Evolutionary conservation across 2,113 vertebrate species (phyloP).

Genomic region (Corydoras maculifer): DNA sequence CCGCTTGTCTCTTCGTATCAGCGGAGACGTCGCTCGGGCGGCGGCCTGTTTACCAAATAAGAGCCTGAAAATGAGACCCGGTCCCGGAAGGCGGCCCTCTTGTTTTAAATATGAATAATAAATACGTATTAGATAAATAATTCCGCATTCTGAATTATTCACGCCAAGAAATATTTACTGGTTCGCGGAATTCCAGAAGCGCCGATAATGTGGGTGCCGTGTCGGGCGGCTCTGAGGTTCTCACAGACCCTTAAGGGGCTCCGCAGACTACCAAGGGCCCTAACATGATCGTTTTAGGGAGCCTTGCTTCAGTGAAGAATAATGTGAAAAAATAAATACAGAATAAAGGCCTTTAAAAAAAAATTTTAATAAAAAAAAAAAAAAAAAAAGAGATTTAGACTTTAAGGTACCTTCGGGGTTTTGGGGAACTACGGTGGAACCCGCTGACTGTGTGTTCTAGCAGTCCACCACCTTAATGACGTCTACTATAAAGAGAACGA

Average conservation of each 20-base stretch:
- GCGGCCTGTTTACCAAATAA: slow-evolving; percentile 74
- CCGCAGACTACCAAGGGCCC: neutral
- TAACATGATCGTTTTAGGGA: neutral
- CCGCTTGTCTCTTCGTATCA: slow-evolving; percentile 71
- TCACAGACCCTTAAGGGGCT: neutral
- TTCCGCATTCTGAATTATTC: slow-evolving; percentile 68
- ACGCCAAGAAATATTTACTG: slow-evolving; percentile 60
- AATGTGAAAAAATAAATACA: too few relatives aligned
- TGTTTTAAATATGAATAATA: slow-evolving; percentile 78
- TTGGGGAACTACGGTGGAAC: too few relatives aligned
- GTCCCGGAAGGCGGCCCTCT: slow-evolving; percentile 66
- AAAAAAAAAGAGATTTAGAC: too few relatives aligned
- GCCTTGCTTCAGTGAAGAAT: too few relatives aligned
- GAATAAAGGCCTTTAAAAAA: too few relatives aligned
- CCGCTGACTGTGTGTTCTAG: too few relatives aligned
- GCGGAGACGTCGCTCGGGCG: slow-evolving; percentile 62
- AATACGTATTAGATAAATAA: slow-evolving; percentile 73
- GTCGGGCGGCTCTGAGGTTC: slow-evolving; percentile 6
- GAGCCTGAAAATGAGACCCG: slow-evolving; percentile 75
- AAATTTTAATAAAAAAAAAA: too few relatives aligned
- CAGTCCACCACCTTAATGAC: too few relatives aligned
- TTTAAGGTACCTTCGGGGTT: too few relatives aligned
- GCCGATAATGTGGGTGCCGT: slow-evolving; percentile 55
- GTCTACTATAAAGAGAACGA: too few relatives aligned
- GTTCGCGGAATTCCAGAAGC: slow-evolving; percentile 54